phyloP scores from a whole-genome alignment of 2,797 vertebrate genomes.

The Smutsia temminckii region DNA sequence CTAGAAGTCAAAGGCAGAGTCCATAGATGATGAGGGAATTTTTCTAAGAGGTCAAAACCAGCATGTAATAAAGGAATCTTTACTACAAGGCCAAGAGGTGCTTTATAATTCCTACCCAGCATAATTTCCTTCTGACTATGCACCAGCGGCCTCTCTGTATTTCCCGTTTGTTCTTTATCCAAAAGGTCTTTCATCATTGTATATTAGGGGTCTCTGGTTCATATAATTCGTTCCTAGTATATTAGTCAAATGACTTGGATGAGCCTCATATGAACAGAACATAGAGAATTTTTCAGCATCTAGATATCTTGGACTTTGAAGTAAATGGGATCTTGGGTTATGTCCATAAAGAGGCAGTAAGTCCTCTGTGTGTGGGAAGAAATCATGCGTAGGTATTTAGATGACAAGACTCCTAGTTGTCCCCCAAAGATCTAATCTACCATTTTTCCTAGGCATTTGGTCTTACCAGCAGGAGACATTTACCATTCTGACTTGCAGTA shows the following conservation, averaged over 20 bases:
- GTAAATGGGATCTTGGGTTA: background rate
- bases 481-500: background rate
- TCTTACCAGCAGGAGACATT: background rate
- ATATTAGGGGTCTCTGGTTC: background rate
- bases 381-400: background rate
- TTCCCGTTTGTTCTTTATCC: slow-evolving; percentile 31
- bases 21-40: background rate
- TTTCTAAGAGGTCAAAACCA: background rate
- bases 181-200: background rate
- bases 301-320: background rate
- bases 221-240: background rate
- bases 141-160: background rate
- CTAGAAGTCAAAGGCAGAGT: background rate
- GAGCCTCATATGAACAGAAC: background rate
- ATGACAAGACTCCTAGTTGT: background rate
- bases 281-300: background rate
- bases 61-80: background rate
- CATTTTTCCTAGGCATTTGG: background rate
- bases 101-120: background rate
- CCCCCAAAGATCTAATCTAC: background rate
- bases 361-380: background rate
- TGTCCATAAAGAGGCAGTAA: background rate
- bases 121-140: background rate
- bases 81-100: background rate
- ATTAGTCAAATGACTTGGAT: background rate